Conservation (phyloP, 2,888 invertebrate species). For the Resseliella maxima region DNA sequence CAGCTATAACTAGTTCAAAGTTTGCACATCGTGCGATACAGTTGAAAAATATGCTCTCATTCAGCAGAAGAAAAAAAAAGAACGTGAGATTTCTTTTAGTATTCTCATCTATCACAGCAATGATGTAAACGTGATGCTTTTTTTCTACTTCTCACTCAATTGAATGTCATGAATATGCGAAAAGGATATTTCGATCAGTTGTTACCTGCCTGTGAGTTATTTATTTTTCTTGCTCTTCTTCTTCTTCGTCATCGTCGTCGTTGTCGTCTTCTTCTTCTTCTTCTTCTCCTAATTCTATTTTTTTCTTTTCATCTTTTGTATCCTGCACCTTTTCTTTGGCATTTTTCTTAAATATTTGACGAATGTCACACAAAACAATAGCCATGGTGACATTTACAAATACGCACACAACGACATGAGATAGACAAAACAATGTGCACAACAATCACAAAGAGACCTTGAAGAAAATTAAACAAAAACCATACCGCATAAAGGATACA, state of each 20-base stretch:
- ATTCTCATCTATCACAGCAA: background rate
- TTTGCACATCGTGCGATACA: background rate
- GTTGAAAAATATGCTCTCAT: background rate
- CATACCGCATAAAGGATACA: conserved; percentile 40
- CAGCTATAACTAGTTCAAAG: too few species aligned
- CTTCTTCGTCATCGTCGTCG: too few species aligned
- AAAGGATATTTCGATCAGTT: conserved; percentile 33
- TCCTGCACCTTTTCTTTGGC: conserved; percentile 7
- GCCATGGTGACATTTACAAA: conserved; percentile 41
- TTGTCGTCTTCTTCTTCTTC: too few species aligned
- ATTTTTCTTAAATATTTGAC: conserved; percentile 41
- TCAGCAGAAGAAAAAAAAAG: background rate
- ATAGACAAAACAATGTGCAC: conserved; percentile 11
- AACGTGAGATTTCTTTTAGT: background rate
- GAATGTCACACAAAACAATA: conserved; percentile 46
- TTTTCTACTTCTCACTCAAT: background rate
- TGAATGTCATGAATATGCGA: background rate
- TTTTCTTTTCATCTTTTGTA: background rate
- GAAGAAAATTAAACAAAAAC: conserved; percentile 45
- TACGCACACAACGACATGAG: conserved; percentile 26
- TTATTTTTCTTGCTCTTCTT: background rate
- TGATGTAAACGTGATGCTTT: conserved; percentile 16
- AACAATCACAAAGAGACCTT: conserved; percentile 47
- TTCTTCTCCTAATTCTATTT: background rate
- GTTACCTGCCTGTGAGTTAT: background rate